phyloP scores from a whole-genome alignment of 2,113 vertebrate genomes.

The Oxyura jamaicensis region DNA sequence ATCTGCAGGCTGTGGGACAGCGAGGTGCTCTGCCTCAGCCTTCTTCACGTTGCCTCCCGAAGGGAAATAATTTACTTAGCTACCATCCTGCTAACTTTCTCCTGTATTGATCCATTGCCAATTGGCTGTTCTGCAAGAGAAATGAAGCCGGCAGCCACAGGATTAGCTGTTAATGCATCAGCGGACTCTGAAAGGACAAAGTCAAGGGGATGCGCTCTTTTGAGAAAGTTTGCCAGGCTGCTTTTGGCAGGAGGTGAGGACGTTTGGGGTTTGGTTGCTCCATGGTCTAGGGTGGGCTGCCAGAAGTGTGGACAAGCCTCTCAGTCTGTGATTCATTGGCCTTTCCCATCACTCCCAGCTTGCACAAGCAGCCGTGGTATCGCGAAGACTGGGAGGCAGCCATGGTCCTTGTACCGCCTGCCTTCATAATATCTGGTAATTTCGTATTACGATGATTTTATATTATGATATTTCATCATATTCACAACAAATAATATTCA shows the following conservation, averaged over 20 bases:
- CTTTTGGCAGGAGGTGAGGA: neutral
- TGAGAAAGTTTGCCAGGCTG: neutral
- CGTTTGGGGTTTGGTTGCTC: neutral
- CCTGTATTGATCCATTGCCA: neutral
- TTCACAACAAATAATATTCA: neutral
- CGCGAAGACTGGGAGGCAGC: neutral
- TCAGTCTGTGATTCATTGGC: accelerated
- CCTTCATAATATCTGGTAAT: too few relatives aligned
- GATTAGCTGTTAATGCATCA: neutral
- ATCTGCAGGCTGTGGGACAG: accelerated
- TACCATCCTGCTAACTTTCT: neutral
- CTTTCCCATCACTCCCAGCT: neutral
- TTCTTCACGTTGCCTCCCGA: neutral
- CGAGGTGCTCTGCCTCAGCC: neutral
- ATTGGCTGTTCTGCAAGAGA: neutral
- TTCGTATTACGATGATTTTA: too few relatives aligned
- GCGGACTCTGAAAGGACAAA: neutral
- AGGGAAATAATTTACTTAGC: neutral
- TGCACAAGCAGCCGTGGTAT: accelerated
- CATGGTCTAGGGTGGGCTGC: accelerated
- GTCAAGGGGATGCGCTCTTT: neutral
- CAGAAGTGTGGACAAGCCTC: neutral
- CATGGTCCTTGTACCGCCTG: neutral
- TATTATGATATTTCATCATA: too few relatives aligned
- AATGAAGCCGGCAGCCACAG: neutral